Conservation (phyloP, 2,888 invertebrate genomes). For the Dione vanillae region DNA sequence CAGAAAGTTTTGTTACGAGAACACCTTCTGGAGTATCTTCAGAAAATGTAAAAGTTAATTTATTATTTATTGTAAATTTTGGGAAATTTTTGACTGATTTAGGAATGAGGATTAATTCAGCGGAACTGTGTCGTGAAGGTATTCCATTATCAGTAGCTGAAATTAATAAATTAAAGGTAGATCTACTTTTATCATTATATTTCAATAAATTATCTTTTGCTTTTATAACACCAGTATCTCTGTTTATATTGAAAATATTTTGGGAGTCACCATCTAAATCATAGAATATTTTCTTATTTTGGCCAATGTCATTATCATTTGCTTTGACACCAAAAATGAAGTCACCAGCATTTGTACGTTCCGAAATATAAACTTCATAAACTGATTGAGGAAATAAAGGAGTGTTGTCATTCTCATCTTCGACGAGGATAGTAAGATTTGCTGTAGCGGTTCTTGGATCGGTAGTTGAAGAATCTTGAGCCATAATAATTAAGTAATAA, state of each 20-base stretch:
- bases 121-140: conserved; percentile 87
- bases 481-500: conserved; percentile 93
- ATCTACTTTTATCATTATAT: conserved; percentile 79
- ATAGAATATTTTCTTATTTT: conserved; percentile 92
- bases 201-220: conserved; percentile 87
- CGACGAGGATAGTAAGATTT: conserved; percentile 90
- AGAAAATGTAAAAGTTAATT: conserved; percentile 89
- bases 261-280: conserved; percentile 90
- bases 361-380: conserved; percentile 92
- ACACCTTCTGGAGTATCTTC: conserved; percentile 92
- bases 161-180: conserved; percentile 88
- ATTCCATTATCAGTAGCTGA: conserved; percentile 92
- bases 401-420: conserved; percentile 94
- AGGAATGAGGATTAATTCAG: conserved; percentile 90
- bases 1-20: conserved; percentile 90
- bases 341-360: conserved; percentile 90
- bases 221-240: conserved; percentile 94
- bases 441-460: conserved; percentile 93
- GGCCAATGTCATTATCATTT: conserved; percentile 91
- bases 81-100: conserved; percentile 92
- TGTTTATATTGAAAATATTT: conserved; percentile 90
- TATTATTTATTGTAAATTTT: conserved; percentile 87
- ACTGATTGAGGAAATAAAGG: conserved; percentile 90
- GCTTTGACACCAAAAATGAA: conserved; percentile 97
- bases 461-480: conserved; percentile 94